Base-by-base conservation (phyloP, 2,888 invertebrate species). In the Agrilus mali region DNA sequence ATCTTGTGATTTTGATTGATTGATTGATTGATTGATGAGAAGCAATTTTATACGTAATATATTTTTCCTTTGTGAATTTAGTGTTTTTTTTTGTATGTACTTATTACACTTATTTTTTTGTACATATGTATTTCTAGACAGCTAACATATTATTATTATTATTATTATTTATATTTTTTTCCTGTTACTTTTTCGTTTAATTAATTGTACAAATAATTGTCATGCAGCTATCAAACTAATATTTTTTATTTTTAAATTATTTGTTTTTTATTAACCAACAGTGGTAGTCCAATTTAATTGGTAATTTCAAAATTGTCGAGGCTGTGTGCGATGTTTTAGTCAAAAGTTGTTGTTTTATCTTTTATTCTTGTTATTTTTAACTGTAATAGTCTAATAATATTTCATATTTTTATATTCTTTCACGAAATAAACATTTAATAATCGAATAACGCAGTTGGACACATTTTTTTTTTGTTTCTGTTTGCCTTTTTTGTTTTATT, bases 281-380 rank as follows among this genome's bases (percentile, higher is more conserved):
- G n/a, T n/a, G n/a, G n/a, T n/a, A n/a, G 27, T 36, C 8, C 34
- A 6, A 45, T n/a, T n/a, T n/a, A n/a, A n/a, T 37, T 38, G 20
- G 34, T n/a, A 44, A 41, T 44, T 46, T 48, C 49, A 47, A 53
- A 53, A 50, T 49, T 50, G 46, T 45, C 44, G 43, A 45, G 62
- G 62, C 62, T 62, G 62, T 62, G 62, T 62, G 58, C 58, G 58
- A 56, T 51, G 52, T 58, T 57, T 60, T 60, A 60, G 60, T 60
- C 59, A 60, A 59, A 57, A 49, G 48, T 52, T 52, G 49, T 53
- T 55, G 47, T 49, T 54, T 49, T 52, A 51, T 50, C 50, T 54
- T 54, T 58, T 55, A 50, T 48, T 53, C 50, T 57, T 55, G 53
- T 58, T 56, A 55, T 56, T 52, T 54, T 54, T 45, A 47, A 37